Base-by-base conservation (phyloP, 2,888 invertebrate species). In the Nemoura dubitans region DNA sequence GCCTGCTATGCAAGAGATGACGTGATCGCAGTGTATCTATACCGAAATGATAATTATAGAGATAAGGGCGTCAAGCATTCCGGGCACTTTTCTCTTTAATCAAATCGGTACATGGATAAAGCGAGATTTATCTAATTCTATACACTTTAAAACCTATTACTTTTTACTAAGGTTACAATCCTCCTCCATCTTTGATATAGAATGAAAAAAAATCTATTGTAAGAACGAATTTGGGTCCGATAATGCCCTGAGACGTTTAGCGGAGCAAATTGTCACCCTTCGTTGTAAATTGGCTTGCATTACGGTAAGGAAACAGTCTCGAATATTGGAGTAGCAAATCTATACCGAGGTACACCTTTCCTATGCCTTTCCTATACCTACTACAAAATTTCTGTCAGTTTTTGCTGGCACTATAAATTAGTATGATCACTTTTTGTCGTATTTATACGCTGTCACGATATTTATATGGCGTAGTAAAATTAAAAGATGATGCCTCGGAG, bases 11-110 rank as follows among this genome's bases (percentile, higher is more conserved):
- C 26, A 7, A 2, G 26, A 27, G 78, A 30, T 84, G 83, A 83
- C 83, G 83, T 83, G 84, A 84, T 3, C 25, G 6, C 1, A 7
- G 21, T 16, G 27, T 6, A 25, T 28, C 84, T 84, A 84, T 84
- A 84, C 84, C 84, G 84, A 84, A 84, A 84, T 84, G 76, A 84
- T 84, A 84, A 84, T 84, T 76, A 84, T 76, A 84, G 0, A 84
- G 26, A 84, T 81, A 28, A 25, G 36, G 21, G 28, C 76, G 59
- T 59, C 76, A 26, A 36, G 30, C 42, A 84, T 59, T 84, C 30
- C 30, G 81, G 28, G 30, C 84, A 84, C 81, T 28, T 81, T 81
- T 28, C 28, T 78, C 59, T 84, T 84, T 84, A 84, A 84, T 84
- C 84, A 59, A 59, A 76, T 81, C 81, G 81, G 81, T 81, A n/a